Evolutionary conservation across 1,140 invertebrate genomes (phyloP).

Genomic region (Lutraria rhynchaena): DNA sequence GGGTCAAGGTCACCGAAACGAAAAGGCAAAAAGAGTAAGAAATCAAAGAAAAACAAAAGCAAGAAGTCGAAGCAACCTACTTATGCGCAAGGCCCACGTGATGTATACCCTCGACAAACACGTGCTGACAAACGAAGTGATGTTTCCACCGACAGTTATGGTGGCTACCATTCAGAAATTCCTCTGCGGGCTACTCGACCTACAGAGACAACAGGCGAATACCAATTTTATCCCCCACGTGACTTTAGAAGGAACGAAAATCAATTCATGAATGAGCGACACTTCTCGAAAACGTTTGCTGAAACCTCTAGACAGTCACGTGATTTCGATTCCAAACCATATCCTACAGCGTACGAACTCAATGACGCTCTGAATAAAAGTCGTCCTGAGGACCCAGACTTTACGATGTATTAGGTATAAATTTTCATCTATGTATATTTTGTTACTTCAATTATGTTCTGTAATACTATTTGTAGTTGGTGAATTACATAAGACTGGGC

Average conservation of each 20-base stretch:
- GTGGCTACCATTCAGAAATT: conserved; percentile 74
- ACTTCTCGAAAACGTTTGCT: conserved; percentile 72
- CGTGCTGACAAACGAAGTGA: conserved; percentile 51
- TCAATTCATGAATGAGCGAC: conserved; percentile 75
- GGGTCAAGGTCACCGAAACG: conserved; percentile 50
- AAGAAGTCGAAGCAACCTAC: conserved; percentile 51
- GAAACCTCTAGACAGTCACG: conserved; percentile 62
- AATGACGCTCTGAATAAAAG: conserved; percentile 65
- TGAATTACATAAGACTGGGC: too few species aligned
- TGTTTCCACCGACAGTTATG: conserved; percentile 66
- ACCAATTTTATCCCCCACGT: conserved; percentile 63
- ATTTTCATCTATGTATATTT: too few species aligned
- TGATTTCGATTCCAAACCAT: conserved; percentile 31
- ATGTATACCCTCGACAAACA: neutral
- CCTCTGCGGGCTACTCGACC: conserved; percentile 32
- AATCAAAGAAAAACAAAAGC: conserved; percentile 69
- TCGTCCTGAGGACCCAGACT: conserved; percentile 53
- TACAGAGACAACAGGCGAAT: conserved; percentile 16
- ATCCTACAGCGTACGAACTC: conserved; percentile 70
- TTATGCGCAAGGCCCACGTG: neutral
- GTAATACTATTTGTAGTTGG: too few species aligned
- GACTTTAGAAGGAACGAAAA: conserved; percentile 73
- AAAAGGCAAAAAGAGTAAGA: conserved; percentile 62
- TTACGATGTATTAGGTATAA: conserved; percentile 59
- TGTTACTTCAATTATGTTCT: too few species aligned